phyloP scores from a whole-genome alignment of 2,797 vertebrate species.

The Chelon auratus region DNA sequence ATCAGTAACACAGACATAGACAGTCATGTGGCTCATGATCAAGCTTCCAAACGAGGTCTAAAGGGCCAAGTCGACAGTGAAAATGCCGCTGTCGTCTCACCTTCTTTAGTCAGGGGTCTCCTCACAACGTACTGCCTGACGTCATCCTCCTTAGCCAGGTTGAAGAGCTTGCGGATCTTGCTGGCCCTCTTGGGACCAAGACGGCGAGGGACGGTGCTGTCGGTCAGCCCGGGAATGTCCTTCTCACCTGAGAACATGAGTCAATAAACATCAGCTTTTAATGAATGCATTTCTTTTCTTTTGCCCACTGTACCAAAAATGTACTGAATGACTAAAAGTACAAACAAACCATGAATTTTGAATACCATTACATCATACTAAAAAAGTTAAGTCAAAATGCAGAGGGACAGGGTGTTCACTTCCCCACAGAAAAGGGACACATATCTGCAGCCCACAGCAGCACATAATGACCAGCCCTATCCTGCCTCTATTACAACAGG shows the following conservation, averaged over 20 bases:
- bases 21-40: not conserved
- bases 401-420: too few species aligned
- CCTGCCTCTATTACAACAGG: too few species aligned
- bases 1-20: not conserved
- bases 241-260: slow-evolving; percentile 88
- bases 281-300: too few species aligned
- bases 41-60: not conserved
- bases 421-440: too few species aligned
- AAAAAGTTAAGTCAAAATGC: too few species aligned
- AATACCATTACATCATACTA: too few species aligned
- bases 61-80: too few species aligned
- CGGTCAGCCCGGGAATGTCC: slow-evolving; percentile 97
- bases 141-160: slow-evolving; percentile 97
- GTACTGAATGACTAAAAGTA: too few species aligned
- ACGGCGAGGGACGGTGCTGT: slow-evolving; percentile 95
- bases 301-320: too few species aligned
- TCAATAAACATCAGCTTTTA: not conserved
- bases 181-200: slow-evolving; percentile 98
- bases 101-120: slow-evolving; percentile 95
- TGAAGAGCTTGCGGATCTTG: slow-evolving; percentile 98
- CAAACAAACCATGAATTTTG: too few species aligned
- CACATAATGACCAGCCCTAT: too few species aligned
- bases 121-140: slow-evolving; percentile 98
- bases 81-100: slow-evolving; percentile 68
- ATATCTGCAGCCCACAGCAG: too few species aligned